phyloP scores from a whole-genome alignment of 2,797 vertebrate species.

The Emydoidea blandingii region DNA sequence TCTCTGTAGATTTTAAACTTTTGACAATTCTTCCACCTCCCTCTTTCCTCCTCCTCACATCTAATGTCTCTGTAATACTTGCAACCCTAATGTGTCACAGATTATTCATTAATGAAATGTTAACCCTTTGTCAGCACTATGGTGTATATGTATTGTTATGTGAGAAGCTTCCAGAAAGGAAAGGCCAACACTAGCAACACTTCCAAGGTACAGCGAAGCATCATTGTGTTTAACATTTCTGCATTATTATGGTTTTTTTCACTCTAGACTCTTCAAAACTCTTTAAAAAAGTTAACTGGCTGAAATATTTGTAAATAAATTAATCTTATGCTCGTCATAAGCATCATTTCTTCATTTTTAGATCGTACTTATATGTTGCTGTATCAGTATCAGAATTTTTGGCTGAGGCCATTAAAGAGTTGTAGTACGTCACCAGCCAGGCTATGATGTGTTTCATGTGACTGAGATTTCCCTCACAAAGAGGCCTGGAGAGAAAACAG shows the following conservation, averaged over 20 bases:
- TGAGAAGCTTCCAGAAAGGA: slow-evolving; percentile 72
- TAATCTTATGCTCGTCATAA: slow-evolving; percentile 46
- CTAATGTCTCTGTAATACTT: slow-evolving; percentile 61
- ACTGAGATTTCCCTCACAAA: not conserved
- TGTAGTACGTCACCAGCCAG: slow-evolving; percentile 17
- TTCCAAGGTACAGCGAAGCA: not conserved
- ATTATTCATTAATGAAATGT: slow-evolving; percentile 66
- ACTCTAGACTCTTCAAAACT: slow-evolving; percentile 8
- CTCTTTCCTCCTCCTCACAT: slow-evolving; percentile 15
- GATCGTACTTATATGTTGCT: slow-evolving; percentile 51
- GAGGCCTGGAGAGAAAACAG: not conserved
- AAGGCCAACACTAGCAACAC: slow-evolving; percentile 70
- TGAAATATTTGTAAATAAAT: slow-evolving; percentile 72
- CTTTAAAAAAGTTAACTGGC: slow-evolving; percentile 17
- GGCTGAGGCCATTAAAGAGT: slow-evolving; percentile 47
- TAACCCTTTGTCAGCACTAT: slow-evolving; percentile 56
- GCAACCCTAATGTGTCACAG: slow-evolving; percentile 57
- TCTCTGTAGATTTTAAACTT: slow-evolving; percentile 42
- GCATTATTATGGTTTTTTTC: not conserved
- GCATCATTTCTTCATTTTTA: slow-evolving; percentile 67
- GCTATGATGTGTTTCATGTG: slow-evolving; percentile 27
- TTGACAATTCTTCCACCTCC: slow-evolving; percentile 61
- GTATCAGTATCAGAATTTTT: slow-evolving; percentile 64
- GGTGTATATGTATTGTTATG: slow-evolving; percentile 60
- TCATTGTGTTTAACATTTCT: slow-evolving; percentile 26